Base-by-base conservation (phyloP, 1,140 invertebrate species). In the Caenorhabditis briggsae region DNA sequence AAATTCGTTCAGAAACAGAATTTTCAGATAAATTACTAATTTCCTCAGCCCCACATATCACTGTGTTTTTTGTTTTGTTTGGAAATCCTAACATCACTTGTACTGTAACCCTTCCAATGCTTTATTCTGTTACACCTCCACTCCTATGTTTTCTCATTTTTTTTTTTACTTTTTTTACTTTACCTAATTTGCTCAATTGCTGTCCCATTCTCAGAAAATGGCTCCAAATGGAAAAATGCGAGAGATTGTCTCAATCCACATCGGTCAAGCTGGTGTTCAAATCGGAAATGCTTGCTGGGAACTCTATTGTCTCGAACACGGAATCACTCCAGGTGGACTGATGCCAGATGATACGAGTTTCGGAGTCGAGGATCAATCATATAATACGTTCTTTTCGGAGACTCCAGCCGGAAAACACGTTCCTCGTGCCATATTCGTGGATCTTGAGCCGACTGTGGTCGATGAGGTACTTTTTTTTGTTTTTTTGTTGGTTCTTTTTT, bases 261-360 rank as follows among this genome's bases (percentile, higher is more conserved):
- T 96, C 90, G 96, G 96, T 65, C 96, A 97, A 93, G 96, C 96
- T 85, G 96, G 96, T 65, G 95, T 96, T 3, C 96, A 97, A 93
- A 96, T 96, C 91, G 96, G 96, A 88, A 96, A 96, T 92, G 95
- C 94, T 56, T 94, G 94, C 90, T 94, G 94, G 94, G 96, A 97
- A 92, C 93, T 97, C 83, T 96, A 96, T 93, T 96, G 96, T 92
- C 93, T 96, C 89, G 96, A 96, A 93, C 88, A 88, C 58, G 85
- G 74, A 86, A 86, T 88, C 89, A 89, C 48, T 23, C 82, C 86
- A 0, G 86, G 83, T 43, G 86, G 86, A 20, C 46, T 83, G 0
- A 87, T 87, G 86, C 86, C 86, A 48, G 59, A 33, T 58, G 86
- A 87, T 23, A 46, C 18, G 14, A 87, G 56, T 56, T 53, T 82